These are phyloP conservation scores for Lophius piscatorius DNA, from an alignment of 2,113 vertebrate species.

Conservation along the genomic window DNA sequence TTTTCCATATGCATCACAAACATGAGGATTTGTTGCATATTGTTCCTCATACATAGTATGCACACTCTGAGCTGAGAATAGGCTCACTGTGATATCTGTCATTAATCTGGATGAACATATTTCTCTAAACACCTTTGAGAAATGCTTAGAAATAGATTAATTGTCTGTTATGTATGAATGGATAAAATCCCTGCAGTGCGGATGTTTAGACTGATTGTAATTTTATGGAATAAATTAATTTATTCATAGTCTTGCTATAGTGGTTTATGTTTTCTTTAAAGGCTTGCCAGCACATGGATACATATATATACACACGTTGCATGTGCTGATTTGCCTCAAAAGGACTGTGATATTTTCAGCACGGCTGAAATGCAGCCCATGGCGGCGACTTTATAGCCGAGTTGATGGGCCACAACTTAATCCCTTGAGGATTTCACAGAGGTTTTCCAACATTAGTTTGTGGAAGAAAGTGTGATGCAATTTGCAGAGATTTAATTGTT, in stretches of 20 bases:
- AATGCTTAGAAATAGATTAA: slow-evolving; percentile 26
- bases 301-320: not conserved
- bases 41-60: slow-evolving; percentile 4
- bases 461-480: slow-evolving; percentile 3
- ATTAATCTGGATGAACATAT: slow-evolving; percentile 33
- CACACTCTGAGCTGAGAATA: not conserved
- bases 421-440: slow-evolving; percentile 19
- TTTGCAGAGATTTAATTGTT: slow-evolving; percentile 1
- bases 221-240: slow-evolving; percentile 43
- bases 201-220: slow-evolving; percentile 29
- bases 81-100: not conserved
- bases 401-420: slow-evolving; percentile 25
- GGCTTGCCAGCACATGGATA: slow-evolving; percentile 8
- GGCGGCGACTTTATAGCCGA: slow-evolving; percentile 16
- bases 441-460: slow-evolving; percentile 10
- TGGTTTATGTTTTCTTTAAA: slow-evolving; percentile 29
- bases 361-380: not conserved
- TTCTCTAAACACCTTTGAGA: slow-evolving; percentile 21
- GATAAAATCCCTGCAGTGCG: slow-evolving; percentile 23
- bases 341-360: slow-evolving; percentile 15
- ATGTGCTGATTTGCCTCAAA: slow-evolving; percentile 34
- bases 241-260: slow-evolving; percentile 35
- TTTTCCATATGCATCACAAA: not conserved
- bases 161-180: slow-evolving; percentile 19
- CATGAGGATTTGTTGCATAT: slow-evolving; percentile 1